These are phyloP conservation scores for Sturnira hondurensis DNA, from an alignment of 2,113 vertebrate species.

Conservation along the genomic window DNA sequence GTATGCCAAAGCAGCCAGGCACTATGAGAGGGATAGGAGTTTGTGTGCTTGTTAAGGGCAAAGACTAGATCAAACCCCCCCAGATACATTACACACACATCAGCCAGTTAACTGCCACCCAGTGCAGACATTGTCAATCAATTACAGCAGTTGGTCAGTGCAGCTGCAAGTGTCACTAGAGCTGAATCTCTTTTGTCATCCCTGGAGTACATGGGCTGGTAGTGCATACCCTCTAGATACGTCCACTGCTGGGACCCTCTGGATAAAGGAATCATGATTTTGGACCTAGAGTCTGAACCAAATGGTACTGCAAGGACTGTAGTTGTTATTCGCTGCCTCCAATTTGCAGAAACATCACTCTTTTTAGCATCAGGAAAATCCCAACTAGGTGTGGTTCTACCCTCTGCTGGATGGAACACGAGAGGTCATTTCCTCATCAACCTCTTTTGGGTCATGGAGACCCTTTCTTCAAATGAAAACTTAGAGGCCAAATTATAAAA, in stretches of 20 bases:
- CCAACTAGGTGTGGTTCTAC: neutral
- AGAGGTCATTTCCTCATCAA: neutral
- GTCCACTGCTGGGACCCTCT: neutral
- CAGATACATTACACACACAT: neutral
- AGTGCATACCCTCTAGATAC: neutral
- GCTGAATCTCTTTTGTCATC: neutral
- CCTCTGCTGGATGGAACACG: neutral
- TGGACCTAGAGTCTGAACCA: neutral
- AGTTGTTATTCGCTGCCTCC: neutral
- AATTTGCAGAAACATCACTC: neutral
- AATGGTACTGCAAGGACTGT: neutral
- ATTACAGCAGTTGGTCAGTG: neutral
- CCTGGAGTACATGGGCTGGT: neutral
- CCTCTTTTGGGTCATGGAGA: neutral
- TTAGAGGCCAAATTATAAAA: neutral
- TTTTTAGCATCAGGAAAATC: neutral
- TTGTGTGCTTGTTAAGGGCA: neutral
- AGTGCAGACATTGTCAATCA: conserved; percentile 24
- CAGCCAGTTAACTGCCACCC: neutral
- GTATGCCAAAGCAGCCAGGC: neutral
- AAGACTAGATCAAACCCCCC: conserved; percentile 2
- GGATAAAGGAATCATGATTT: no score
- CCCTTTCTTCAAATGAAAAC: neutral
- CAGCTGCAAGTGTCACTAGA: neutral
- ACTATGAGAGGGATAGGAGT: neutral